phyloP scores from a whole-genome alignment of 2,797 vertebrate species.

The Anguilla anguilla region DNA sequence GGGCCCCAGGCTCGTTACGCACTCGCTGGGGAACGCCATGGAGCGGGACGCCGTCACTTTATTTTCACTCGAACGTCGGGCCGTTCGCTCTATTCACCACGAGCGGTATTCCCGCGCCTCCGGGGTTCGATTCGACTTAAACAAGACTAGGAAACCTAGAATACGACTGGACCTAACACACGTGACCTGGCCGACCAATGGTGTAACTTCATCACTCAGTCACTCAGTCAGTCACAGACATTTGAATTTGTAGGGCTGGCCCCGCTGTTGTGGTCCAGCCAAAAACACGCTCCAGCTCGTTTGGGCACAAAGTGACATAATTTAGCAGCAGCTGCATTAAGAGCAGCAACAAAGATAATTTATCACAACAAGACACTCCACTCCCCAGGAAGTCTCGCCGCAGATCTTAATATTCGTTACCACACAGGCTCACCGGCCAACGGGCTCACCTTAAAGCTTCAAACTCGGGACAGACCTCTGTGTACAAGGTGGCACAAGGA shows the following conservation, averaged over 20 bases:
- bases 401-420: too few relatives aligned
- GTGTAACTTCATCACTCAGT: too few relatives aligned
- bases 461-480: too few relatives aligned
- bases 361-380: background rate
- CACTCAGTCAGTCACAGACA: too few relatives aligned
- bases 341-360: background rate
- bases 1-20: background rate
- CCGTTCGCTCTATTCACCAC: background rate
- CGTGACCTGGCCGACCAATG: too few relatives aligned
- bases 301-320: constrained; percentile 24
- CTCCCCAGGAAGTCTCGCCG: background rate
- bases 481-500: too few relatives aligned
- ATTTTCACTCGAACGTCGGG: background rate
- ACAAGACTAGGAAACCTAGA: too few relatives aligned
- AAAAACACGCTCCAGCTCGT: constrained; percentile 12
- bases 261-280: background rate
- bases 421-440: too few relatives aligned
- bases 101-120: too few relatives aligned
- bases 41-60: background rate
- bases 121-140: background rate
- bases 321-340: constrained; percentile 31
- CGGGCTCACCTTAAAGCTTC: too few relatives aligned
- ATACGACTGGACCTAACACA: too few relatives aligned
- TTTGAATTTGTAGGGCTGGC: too few relatives aligned
- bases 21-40: background rate